Conservation (phyloP, 2,797 vertebrate species). For the Halcyon chelicuti region DNA sequence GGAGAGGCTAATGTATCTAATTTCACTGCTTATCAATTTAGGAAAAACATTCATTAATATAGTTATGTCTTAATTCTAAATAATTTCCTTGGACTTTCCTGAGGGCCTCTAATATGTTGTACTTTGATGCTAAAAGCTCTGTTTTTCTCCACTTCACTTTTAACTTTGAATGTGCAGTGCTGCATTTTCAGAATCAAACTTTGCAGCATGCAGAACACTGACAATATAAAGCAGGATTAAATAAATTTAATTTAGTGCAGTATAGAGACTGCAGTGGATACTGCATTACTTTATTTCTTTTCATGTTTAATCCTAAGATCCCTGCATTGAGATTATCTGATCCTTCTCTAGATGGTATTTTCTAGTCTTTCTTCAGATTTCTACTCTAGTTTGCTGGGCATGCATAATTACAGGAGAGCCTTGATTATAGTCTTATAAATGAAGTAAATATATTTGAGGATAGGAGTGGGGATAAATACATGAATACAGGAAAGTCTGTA, state of each 20-base stretch:
- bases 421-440: not conserved
- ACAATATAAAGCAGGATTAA: not conserved
- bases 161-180: not conserved
- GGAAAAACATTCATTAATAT: not conserved
- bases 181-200: constrained; percentile 2
- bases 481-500: not conserved
- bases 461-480: not conserved
- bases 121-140: not conserved
- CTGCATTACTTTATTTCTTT: not conserved
- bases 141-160: not conserved
- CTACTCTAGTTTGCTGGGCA: not conserved
- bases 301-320: not conserved
- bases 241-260: not conserved
- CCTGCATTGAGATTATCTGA: not conserved
- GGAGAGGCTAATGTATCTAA: not conserved
- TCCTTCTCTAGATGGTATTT: not conserved
- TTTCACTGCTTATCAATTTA: constrained; percentile 31
- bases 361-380: not conserved
- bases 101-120: not conserved
- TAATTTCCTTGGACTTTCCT: not conserved
- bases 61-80: constrained; percentile 11
- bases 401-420: not conserved
- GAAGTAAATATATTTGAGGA: not conserved
- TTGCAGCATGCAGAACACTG: not conserved
- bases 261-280: not conserved